These are phyloP conservation scores for Emmelina monodactyla DNA, from an alignment of 2,888 invertebrate species.

Conservation along the genomic window DNA sequence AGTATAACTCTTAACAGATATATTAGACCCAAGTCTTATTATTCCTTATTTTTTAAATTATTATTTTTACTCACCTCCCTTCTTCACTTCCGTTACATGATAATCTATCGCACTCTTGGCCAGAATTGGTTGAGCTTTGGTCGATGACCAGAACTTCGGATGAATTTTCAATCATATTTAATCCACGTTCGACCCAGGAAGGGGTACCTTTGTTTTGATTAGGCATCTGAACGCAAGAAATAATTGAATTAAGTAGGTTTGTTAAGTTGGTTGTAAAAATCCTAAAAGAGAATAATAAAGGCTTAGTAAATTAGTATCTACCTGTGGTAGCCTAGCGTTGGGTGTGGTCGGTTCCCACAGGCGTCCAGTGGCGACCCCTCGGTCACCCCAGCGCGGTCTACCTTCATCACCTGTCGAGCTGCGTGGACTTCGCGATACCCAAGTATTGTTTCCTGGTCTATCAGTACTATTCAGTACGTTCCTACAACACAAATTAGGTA, in stretches of 20 bases:
- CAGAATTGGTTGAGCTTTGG: conserved; percentile 57
- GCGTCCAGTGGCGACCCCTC: conserved; percentile 71
- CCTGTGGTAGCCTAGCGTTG: conserved; percentile 56
- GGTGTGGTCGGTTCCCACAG: conserved; percentile 71
- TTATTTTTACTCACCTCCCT: conserved; percentile 35
- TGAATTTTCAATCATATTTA: conserved; percentile 57
- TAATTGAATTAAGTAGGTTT: not conserved
- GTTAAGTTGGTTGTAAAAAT: not conserved
- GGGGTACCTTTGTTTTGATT: conserved; percentile 61
- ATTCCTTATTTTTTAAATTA: too few relatives aligned
- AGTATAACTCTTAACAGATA: too few relatives aligned
- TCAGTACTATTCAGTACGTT: too few relatives aligned
- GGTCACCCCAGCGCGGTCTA: conserved; percentile 77
- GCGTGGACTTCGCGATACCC: conserved; percentile 46
- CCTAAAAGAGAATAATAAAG: too few relatives aligned
- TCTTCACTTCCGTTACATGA: conserved; percentile 57
- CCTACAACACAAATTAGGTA: too few relatives aligned
- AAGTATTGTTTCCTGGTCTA: conserved; percentile 31
- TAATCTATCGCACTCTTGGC: conserved; percentile 48
- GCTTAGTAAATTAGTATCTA: too few relatives aligned
- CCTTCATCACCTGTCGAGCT: conserved; percentile 60
- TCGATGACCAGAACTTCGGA: conserved; percentile 67
- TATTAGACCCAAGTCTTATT: too few relatives aligned
- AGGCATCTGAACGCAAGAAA: conserved; percentile 40
- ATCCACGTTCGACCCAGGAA: conserved; percentile 66